Evolutionary conservation across 2,113 vertebrate species (phyloP).

Genomic region (Oryzias woworae): DNA sequence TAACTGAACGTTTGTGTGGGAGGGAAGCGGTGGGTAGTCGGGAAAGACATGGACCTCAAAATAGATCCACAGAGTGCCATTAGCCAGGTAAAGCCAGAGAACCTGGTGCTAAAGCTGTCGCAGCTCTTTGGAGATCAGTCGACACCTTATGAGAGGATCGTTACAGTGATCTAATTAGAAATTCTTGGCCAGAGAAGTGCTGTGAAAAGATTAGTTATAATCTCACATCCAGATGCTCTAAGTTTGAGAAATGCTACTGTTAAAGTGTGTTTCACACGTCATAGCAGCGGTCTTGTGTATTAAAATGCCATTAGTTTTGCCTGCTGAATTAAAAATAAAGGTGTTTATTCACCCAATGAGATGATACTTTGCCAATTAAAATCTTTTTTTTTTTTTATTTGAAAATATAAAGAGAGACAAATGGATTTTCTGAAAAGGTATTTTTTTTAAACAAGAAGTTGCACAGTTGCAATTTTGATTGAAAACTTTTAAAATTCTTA

Average conservation of each 20-base stretch:
- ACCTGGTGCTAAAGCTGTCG: slow-evolving; percentile 42
- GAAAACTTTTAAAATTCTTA: too few relatives aligned
- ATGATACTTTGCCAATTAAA: too few relatives aligned
- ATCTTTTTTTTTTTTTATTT: too few relatives aligned
- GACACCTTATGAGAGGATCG: slow-evolving; percentile 13
- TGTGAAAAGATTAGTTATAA: slow-evolving; percentile 22
- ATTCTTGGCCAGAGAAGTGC: slow-evolving; percentile 1
- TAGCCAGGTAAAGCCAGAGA: slow-evolving; percentile 42
- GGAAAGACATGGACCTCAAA: slow-evolving; percentile 50
- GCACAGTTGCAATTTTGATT: too few relatives aligned
- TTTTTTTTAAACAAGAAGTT: too few relatives aligned
- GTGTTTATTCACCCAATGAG: too few relatives aligned
- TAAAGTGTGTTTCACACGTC: not conserved
- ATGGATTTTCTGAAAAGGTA: too few relatives aligned
- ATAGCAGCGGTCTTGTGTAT: not conserved
- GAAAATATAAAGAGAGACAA: too few relatives aligned
- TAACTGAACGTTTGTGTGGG: slow-evolving; percentile 34
- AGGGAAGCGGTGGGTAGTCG: slow-evolving; percentile 42
- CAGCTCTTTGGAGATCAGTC: slow-evolving; percentile 45
- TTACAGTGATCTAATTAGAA: slow-evolving; percentile 40
- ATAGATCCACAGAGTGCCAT: slow-evolving; percentile 58
- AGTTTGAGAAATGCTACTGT: slow-evolving; percentile 3
- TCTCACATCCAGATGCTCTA: slow-evolving; percentile 1
- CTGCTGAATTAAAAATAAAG: too few relatives aligned
- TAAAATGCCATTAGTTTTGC: not conserved